Evolutionary conservation across 2,113 vertebrate genomes (phyloP), one percentile per base, ranked within the genome.

Genomic region (Clarias magur): DNA sequence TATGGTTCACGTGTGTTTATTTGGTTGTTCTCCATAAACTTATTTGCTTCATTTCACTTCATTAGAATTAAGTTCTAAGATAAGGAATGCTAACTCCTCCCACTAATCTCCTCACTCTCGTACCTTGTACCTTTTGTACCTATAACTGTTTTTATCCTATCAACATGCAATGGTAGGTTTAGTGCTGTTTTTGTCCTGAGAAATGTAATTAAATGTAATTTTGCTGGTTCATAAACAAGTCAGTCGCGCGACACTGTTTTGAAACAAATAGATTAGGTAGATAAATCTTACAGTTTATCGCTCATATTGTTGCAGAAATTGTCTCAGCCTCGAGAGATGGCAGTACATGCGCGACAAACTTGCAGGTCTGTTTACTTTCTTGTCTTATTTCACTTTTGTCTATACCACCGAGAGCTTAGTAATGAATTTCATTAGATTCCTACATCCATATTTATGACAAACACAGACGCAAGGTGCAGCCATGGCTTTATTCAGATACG

Each of bases 401-500:
- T 59, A 70, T 83, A 80, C 30, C 12, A 79, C 80, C 53, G 82
- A 84, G 81, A 27, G 72, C 63, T 85, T 82, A 82, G 57, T 86
- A 86, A 90, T 88, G 85, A 88, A 86, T 65, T 86, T 79, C 85
- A 90, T 90, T 90, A 81, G 82, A 88, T 76, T 79, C 70, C 60
- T 63, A 85, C 81, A 59, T 90, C 89, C 83, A 90, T 90, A 86
- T 88, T 90, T 88, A 90, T 90, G 87, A 85, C 82, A 23, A 80
- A 76, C 70, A 67, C 67, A 91, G 93, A 87, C 92, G 93, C 91
- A 93, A 94, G 93, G 92, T 90, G 90, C 92, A 87, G 91, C 93
- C 94, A 93, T 91, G 91, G 91, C 93, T 92, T 93, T 95, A 94
- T 94, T 92, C 93, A 93, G 90, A 92, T 93, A 92, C 91, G 65